Conservation (phyloP, 30 jellyfish, hydroid and myxozoan species). For the Aurelia aurita region DNA sequence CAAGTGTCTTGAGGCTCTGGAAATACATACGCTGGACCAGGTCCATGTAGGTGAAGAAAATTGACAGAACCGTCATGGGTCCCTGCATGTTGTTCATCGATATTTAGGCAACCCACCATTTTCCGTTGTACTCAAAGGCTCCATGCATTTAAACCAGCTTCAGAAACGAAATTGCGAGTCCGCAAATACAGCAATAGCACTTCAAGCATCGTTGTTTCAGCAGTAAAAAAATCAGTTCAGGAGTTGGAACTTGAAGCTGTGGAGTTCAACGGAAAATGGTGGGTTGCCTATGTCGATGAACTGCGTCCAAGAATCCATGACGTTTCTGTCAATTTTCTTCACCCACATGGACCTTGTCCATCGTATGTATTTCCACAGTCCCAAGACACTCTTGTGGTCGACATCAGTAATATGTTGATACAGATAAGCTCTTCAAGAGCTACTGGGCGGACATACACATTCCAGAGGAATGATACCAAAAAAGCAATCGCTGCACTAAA, state of each 20-base stretch:
- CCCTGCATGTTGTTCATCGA: too few relatives aligned
- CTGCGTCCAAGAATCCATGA: background rate
- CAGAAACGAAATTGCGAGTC: background rate
- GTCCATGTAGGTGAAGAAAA: background rate
- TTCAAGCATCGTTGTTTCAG: slow-evolving; percentile 16
- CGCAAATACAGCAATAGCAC: slow-evolving; percentile 6
- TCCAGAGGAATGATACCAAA: background rate
- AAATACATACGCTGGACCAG: too few relatives aligned
- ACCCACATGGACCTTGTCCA: slow-evolving; percentile 61
- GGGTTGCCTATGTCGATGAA: slow-evolving; percentile 17
- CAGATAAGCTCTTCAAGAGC: too few relatives aligned
- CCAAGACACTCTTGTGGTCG: background rate
- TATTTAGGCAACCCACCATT: background rate
- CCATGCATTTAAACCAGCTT: slow-evolving; percentile 28
- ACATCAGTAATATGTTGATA: background rate
- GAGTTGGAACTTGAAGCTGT: slow-evolving; percentile 7
- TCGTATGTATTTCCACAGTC: slow-evolving; percentile 27
- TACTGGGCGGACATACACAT: slow-evolving; percentile 38
- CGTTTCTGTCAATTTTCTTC: background rate
- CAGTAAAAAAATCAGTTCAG: background rate
- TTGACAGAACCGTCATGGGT: background rate
- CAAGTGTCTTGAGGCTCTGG: too few relatives aligned
- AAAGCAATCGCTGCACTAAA: background rate
- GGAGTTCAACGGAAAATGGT: slow-evolving; percentile 19
- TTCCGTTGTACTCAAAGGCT: slow-evolving; percentile 13